Percentiles rank a stretch among this genome's conserved stretches.
phyloP scores from a whole-genome alignment of 2,797 vertebrate genomes.

The Mus caroli region DNA sequence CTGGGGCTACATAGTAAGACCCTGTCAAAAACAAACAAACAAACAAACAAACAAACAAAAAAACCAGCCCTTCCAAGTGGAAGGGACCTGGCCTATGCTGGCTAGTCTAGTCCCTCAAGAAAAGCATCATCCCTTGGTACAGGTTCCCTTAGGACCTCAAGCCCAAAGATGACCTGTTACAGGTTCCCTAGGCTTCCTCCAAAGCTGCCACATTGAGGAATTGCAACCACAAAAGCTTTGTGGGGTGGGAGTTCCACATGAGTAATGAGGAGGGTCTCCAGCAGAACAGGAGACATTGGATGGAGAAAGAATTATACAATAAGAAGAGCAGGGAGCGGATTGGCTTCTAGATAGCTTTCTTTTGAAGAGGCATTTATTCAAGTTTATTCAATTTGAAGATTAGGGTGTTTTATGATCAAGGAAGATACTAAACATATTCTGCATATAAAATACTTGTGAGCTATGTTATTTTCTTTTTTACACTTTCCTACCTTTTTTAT shows the following conservation, averaged over 20 bases:
- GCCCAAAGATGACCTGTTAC: too few relatives aligned
- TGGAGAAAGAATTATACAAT: background rate
- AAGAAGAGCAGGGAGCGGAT: background rate
- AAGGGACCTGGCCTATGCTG: background rate
- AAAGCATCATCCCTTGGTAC: background rate
- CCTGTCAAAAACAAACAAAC: too few relatives aligned
- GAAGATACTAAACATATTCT: background rate
- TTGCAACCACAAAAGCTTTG: background rate
- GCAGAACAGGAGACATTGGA: background rate
- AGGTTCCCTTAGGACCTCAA: background rate
- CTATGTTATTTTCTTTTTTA: constrained; percentile 33
- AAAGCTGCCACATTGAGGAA: background rate
- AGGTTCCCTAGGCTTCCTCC: background rate
- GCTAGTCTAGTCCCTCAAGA: background rate
- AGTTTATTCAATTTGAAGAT: constrained; percentile 12
- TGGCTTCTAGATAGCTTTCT: constrained; percentile 9
- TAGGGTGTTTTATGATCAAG: background rate
- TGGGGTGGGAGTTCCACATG: background rate
- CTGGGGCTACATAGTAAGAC: background rate
- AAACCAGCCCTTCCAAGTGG: background rate
- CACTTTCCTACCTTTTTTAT: background rate
- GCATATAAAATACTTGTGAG: background rate
- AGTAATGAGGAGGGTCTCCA: background rate
- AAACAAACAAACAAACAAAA: too few relatives aligned
- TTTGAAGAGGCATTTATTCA: constrained; percentile 12